Evolutionary conservation across 2,888 invertebrate genomes (phyloP).

Genomic region (Clivina fossor): DNA sequence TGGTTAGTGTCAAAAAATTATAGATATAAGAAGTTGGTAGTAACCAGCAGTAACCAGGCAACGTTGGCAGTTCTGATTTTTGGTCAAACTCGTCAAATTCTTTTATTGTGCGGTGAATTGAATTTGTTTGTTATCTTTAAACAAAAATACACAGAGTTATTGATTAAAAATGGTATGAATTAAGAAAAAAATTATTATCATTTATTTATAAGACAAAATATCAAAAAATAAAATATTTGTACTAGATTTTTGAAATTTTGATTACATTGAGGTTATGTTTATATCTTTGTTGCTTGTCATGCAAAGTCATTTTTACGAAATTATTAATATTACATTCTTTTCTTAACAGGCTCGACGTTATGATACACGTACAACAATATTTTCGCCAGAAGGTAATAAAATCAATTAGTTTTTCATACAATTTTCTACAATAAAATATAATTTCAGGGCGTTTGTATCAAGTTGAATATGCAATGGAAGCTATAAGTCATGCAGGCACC

Average conservation of each 20-base stretch:
- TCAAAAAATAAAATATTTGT: conserved; percentile 2
- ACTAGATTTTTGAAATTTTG: background rate
- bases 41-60: too few species aligned
- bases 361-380: conserved; percentile 99
- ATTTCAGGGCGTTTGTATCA: conserved; percentile 86
- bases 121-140: too few species aligned
- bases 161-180: conserved; percentile 17
- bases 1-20: too few species aligned
- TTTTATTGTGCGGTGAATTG: too few species aligned
- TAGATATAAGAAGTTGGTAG: too few species aligned
- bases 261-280: conserved; percentile 31
- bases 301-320: conserved; percentile 28
- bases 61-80: too few species aligned
- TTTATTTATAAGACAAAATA: too few species aligned
- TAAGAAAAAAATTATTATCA: too few species aligned
- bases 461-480: conserved; percentile 99
- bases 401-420: too few species aligned
- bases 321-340: conserved; percentile 30
- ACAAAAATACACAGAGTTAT: too few species aligned
- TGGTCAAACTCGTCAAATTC: too few species aligned
- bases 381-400: conserved; percentile 97
- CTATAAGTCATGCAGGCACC: conserved; percentile 98
- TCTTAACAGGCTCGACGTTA: conserved; percentile 89
- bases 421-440: conserved; percentile 3
- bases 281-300: conserved; percentile 32